phyloP scores from a whole-genome alignment of 1,140 invertebrate genomes.

The Heliconius hewitsoni region DNA sequence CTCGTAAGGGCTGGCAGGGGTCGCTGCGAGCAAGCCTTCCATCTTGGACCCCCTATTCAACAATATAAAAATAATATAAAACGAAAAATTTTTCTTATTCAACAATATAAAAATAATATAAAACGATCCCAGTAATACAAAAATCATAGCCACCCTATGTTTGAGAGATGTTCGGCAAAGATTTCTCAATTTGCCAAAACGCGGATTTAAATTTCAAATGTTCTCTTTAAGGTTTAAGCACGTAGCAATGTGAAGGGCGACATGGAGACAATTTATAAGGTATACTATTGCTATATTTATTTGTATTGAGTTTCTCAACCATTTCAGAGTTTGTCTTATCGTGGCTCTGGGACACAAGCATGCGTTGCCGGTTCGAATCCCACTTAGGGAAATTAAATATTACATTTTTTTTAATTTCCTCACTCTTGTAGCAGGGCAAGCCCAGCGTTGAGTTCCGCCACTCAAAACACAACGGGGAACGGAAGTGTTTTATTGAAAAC shows the following conservation, averaged over 20 bases:
- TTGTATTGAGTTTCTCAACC: background rate
- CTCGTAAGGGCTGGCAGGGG: no score
- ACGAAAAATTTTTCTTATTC: no score
- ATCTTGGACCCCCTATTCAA: no score
- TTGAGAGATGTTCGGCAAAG: slow-evolving; percentile 14
- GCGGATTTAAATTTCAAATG: slow-evolving; percentile 43
- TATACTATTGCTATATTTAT: background rate
- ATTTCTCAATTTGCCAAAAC: slow-evolving; percentile 42
- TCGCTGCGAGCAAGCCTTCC: no score
- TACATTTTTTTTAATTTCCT: no score
- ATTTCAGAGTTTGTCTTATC: background rate
- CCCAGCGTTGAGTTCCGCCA: background rate
- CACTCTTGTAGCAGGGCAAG: no score
- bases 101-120: background rate
- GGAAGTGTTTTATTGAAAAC: background rate
- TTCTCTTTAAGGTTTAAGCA: slow-evolving; percentile 23
- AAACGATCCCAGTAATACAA: background rate
- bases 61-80: no score
- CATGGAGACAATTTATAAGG: slow-evolving; percentile 7
- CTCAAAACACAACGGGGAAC: background rate
- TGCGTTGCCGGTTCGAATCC: no score
- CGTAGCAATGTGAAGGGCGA: slow-evolving; percentile 1
- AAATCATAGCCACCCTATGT: background rate
- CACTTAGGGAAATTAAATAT: no score
- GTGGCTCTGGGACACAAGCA: no score